Base-by-base conservation (phyloP, 30 jellyfish, hydroid and myxozoan genomes). In the Clytia hemisphaerica region DNA sequence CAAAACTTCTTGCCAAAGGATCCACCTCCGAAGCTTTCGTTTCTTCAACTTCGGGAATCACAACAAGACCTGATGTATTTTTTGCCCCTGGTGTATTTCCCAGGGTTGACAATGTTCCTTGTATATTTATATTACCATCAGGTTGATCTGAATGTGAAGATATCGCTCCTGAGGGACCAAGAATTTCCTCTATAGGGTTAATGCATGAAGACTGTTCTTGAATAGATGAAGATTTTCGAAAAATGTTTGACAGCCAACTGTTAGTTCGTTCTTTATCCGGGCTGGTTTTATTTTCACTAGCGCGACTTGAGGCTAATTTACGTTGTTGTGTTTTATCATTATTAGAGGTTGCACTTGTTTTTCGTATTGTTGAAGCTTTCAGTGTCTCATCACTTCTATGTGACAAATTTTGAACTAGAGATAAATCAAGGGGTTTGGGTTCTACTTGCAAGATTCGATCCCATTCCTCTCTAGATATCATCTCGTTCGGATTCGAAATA, bases 31-130 rank as follows among this genome's bases (percentile, higher is more conserved):
- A 80, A 29, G 77, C 83, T 30, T 70, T 38, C 18, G 71, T 61
- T 58, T 75, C 95, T 31, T 75, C 71, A 22, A 84, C 48, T 68
- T 77, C 93, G 14, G 92, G 93, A 24, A 76, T 59, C 33, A 84
- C 44, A 58, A 54, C 54, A 10, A 82, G 37, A 47, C 53, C 38
- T 53, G 16, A 16, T 16, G 10, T 25, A 12, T 24, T 12, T 16
- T 53, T 12, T 18, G 10, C n/a, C 16, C 34, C 34, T 53, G 34
- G 31, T 61, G 38, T 42, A 19, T 61, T 58, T 15, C n/a, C 75
- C 30, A 31, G 61, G 31, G 21, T 38, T 4, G 26, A n/a, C 21
- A 2, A 32, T 21, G 31, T 10, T 32, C 44, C 63, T 7, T 37
- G 26, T 21, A 18, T 5, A 19, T 33, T 44, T 19, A 25, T 30